A percentile compares a stretch with the other conserved stretches of the same genome.
Conservation (phyloP, 2,888 invertebrate species). For the Scaeva pyrastri region DNA sequence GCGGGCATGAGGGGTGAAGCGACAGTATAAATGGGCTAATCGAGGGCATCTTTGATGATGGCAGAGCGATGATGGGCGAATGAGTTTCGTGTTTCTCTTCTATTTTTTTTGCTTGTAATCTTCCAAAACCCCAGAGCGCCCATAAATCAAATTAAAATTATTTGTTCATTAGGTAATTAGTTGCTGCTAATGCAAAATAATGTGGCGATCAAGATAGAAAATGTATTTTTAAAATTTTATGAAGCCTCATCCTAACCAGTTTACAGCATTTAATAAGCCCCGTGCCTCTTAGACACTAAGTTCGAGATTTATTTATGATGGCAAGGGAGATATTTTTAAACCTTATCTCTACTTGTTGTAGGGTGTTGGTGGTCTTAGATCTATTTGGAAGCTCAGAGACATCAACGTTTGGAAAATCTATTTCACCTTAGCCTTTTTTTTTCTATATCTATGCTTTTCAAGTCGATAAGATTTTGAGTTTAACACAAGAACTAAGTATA, state of each 20-base stretch:
- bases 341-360: not conserved
- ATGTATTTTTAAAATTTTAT: conserved; percentile 15
- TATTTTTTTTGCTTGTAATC: not conserved
- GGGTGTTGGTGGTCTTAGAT: not conserved
- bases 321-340: not conserved
- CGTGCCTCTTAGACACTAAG: not conserved
- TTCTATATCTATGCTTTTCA: no score
- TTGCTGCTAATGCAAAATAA: conserved; percentile 72
- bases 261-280: not conserved
- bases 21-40: conserved; percentile 63
- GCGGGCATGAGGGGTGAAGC: conserved; percentile 40
- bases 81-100: no score
- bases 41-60: conserved; percentile 59
- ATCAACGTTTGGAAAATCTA: no score
- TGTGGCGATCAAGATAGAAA: conserved; percentile 19
- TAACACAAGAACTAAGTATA: no score
- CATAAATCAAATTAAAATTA: conserved; percentile 76
- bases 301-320: conserved; percentile 1
- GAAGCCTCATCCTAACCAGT: conserved; percentile 7
- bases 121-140: not conserved
- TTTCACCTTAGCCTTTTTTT: no score
- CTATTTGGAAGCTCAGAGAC: conserved; percentile 11
- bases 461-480: no score
- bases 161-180: conserved; percentile 76
- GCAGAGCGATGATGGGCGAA: conserved; percentile 56